Evolutionary conservation across 2,797 vertebrate genomes (phyloP).

Genomic region (Aselliscus stoliczkanus): DNA sequence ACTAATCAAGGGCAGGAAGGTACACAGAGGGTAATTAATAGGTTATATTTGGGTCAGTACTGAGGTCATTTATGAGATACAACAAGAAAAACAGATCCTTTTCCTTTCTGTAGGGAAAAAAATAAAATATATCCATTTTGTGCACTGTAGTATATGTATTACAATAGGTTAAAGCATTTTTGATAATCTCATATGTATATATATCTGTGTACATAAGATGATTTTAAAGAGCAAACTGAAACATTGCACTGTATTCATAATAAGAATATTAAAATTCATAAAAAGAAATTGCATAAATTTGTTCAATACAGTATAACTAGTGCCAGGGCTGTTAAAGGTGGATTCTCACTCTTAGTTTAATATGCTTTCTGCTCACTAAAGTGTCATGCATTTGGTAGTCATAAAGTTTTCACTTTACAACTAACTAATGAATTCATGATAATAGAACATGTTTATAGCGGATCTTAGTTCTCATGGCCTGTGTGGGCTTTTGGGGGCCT

Average conservation of each 20-base stretch:
- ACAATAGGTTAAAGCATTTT: slow-evolving; percentile 37
- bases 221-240: slow-evolving; percentile 35
- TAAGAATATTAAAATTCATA: slow-evolving; percentile 1
- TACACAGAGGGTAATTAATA: slow-evolving; percentile 66
- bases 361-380: background rate
- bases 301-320: background rate
- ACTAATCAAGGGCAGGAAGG: slow-evolving; percentile 59
- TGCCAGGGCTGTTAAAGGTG: background rate
- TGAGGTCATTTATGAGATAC: slow-evolving; percentile 61
- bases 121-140: slow-evolving; percentile 48
- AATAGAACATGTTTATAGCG: background rate
- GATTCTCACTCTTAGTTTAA: background rate
- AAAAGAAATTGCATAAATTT: slow-evolving; percentile 13
- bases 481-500: background rate
- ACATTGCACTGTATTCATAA: background rate
- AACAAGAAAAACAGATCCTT: slow-evolving; percentile 32
- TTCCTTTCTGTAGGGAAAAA: slow-evolving; percentile 25
- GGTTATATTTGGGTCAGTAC: slow-evolving; percentile 65
- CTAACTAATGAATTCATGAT: background rate
- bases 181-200: background rate
- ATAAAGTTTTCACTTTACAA: background rate
- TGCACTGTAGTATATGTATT: slow-evolving; percentile 5
- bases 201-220: background rate
- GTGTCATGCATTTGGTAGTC: background rate
- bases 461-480: background rate